Conservation (phyloP, 30 jellyfish, hydroid and myxozoan species). For the Turritopsis rubra region DNA sequence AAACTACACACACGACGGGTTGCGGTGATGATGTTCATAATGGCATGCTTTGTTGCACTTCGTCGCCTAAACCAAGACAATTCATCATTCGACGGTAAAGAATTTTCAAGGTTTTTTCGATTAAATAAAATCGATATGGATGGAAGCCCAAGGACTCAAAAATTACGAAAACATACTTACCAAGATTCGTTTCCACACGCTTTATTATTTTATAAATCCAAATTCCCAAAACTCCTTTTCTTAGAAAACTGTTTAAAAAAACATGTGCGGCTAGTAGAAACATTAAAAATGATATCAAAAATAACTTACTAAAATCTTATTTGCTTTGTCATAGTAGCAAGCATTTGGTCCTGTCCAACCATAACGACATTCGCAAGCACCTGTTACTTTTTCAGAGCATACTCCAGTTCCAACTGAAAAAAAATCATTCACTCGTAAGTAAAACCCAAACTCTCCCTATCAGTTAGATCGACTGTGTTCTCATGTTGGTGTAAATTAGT, state of each 20-base stretch:
- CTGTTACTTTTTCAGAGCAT: not conserved
- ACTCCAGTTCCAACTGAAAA: not conserved
- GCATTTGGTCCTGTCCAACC: not conserved
- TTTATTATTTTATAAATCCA: too few relatives aligned
- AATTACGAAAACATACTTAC: too few relatives aligned
- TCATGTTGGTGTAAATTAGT: too few relatives aligned
- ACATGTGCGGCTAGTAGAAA: too few relatives aligned
- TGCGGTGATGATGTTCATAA: not conserved
- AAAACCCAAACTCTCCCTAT: not conserved
- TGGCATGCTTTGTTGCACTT: not conserved
- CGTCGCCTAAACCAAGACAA: not conserved
- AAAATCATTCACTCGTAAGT: not conserved
- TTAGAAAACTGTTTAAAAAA: too few relatives aligned
- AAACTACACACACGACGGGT: not conserved
- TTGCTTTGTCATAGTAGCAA: not conserved
- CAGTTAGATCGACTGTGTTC: too few relatives aligned
- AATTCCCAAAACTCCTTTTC: too few relatives aligned
- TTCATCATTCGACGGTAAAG: not conserved
- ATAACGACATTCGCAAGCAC: not conserved
- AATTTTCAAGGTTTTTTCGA: too few relatives aligned
- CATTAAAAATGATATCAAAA: too few relatives aligned
- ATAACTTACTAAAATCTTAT: not conserved
- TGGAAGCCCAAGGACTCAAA: too few relatives aligned
- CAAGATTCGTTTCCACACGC: too few relatives aligned
- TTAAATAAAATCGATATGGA: too few relatives aligned